Evolutionary conservation across 2,113 vertebrate genomes (phyloP).

Genomic region (Uropsilus gracilis): DNA sequence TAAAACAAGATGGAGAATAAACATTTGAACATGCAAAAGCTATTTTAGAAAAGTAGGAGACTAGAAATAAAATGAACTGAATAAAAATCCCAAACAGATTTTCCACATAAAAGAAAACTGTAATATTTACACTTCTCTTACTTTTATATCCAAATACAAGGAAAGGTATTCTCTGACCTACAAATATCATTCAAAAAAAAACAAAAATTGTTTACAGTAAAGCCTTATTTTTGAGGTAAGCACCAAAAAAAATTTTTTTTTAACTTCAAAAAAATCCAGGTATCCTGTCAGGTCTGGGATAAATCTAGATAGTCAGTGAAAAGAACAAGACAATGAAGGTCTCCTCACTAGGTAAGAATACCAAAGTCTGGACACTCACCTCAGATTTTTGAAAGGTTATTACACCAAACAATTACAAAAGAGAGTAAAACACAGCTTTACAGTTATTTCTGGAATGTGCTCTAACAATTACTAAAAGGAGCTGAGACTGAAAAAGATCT

Average conservation of each 20-base stretch:
- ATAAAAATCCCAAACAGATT: constrained; percentile 10
- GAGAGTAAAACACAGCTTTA: not conserved
- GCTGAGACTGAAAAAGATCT: not conserved
- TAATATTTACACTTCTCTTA: not conserved
- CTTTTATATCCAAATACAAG: not conserved
- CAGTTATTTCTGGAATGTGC: not conserved
- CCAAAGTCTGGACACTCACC: not conserved
- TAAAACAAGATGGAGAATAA: not conserved
- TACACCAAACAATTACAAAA: not conserved
- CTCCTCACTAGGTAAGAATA: not conserved
- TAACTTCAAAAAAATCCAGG: not conserved
- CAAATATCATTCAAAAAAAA: constrained; percentile 13
- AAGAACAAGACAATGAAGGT: not conserved
- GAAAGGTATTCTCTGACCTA: not conserved
- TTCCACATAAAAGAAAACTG: not conserved
- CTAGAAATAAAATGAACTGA: constrained; percentile 10
- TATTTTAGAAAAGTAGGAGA: not conserved
- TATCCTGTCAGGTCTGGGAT: not conserved
- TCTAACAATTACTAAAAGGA: not conserved
- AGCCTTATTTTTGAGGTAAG: constrained; percentile 4
- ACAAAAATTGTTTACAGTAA: not conserved
- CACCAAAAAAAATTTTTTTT: not conserved
- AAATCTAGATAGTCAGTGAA: not conserved
- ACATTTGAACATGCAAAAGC: constrained; percentile 5
- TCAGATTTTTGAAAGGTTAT: not conserved